Percentiles rank a stretch among this genome's conserved stretches.
phyloP scores from a whole-genome alignment of 2,888 invertebrate species.

The Ectemnius lituratus region DNA sequence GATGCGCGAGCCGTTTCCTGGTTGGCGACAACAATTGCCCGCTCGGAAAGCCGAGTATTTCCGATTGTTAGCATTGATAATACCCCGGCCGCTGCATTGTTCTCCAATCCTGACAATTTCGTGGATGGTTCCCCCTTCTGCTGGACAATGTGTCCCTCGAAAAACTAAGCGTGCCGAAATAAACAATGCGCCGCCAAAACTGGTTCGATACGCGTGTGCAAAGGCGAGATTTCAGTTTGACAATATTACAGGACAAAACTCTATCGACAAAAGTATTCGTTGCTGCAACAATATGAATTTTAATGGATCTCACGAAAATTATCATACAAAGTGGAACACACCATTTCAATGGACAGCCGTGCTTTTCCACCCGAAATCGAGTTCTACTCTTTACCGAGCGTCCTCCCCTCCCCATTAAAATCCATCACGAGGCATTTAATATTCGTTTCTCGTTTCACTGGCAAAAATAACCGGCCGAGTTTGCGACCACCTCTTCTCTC shows the following conservation, averaged over 20 bases:
- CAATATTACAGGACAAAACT: no score
- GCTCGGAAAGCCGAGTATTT: slow-evolving; percentile 52
- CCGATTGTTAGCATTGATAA: slow-evolving; percentile 61
- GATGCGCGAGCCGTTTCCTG: slow-evolving; percentile 36
- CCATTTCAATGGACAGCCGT: slow-evolving; percentile 11
- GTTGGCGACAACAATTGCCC: slow-evolving; percentile 38
- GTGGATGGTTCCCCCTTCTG: not conserved
- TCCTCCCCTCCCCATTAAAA: slow-evolving; percentile 32
- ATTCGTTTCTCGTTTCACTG: slow-evolving; percentile 45
- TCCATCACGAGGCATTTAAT: slow-evolving; percentile 51
- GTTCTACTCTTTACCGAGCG: slow-evolving; percentile 27
- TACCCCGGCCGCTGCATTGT: not conserved
- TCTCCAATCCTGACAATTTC: slow-evolving; percentile 22
- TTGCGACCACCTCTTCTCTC: not conserved
- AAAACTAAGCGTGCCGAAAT: no score
- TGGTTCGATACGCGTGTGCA: not conserved
- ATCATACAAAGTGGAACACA: slow-evolving; percentile 39
- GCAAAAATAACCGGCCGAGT: slow-evolving; percentile 6
- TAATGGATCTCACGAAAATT: slow-evolving; percentile 40
- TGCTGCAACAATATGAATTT: slow-evolving; percentile 35
- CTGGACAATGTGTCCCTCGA: no score
- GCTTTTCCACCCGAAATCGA: not conserved
- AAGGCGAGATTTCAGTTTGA: slow-evolving; percentile 2
- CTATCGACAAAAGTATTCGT: not conserved
- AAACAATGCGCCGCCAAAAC: no score